phyloP scores from a whole-genome alignment of 2,888 invertebrate species.

The Ptychoptera albimana region DNA sequence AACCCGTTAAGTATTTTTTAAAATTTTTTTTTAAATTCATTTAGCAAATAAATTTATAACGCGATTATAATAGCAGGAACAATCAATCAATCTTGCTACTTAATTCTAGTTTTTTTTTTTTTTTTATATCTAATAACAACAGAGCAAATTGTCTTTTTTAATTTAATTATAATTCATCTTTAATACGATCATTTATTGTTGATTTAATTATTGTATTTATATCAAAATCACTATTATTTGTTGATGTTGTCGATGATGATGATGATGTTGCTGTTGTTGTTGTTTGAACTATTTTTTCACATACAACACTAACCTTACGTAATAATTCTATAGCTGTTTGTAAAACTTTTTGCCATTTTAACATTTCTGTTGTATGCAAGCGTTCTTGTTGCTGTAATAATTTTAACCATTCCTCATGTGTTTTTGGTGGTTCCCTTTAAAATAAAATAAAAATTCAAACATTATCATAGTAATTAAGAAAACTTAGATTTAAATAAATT shows the following conservation, averaged over 20 bases:
- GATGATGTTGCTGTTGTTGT: no score
- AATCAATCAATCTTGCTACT: no score
- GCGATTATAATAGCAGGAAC: no score
- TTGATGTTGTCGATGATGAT: not conserved
- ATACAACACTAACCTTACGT: constrained; percentile 46
- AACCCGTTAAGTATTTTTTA: no score
- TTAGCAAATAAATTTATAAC: no score
- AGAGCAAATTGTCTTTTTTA: no score
- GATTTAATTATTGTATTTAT: not conserved
- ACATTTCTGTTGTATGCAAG: constrained; percentile 64
- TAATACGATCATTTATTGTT: no score
- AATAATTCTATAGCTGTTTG: constrained; percentile 53
- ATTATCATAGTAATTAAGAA: constrained; percentile 8
- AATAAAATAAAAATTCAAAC: constrained; percentile 5
- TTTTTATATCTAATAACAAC: no score
- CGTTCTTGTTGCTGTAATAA: constrained; percentile 65
- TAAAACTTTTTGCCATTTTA: constrained; percentile 65
- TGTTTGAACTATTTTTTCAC: constrained; percentile 21
- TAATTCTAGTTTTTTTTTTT: no score
- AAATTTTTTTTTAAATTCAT: no score
- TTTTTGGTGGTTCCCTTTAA: constrained; percentile 49
- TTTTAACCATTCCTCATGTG: constrained; percentile 68
- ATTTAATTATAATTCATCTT: no score
- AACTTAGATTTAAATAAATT: constrained; percentile 1
- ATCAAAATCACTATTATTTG: not conserved